Evolutionary conservation across 2,888 invertebrate genomes (phyloP), one percentile per base, ranked within the genome.

Genomic region (Gryllus longicercus): DNA sequence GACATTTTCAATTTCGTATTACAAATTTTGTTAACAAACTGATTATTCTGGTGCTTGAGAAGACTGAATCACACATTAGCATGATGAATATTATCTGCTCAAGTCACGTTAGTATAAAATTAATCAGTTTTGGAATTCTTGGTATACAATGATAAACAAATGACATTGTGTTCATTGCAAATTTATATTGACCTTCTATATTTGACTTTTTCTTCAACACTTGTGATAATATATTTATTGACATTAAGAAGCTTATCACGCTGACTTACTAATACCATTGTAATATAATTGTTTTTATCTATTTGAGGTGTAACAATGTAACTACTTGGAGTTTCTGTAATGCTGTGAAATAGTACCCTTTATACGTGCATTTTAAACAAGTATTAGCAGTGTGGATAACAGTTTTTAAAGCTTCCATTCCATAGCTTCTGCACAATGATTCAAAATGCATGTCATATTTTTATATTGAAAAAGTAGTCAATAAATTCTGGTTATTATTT

Each of bases 221-320:
- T 63, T 63, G 63, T 63, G 63, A 63, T 63, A 63, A 63, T n/a
- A 63, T 63, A n/a, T 63, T 63, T 63, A 63, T 63, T 63, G 63
- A 63, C 63, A 63, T 14, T 63, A 63, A 63, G 63, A n/a, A 63
- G 63, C 63, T 63, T 63, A 14, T 63, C 63, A 63, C n/a, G 14
- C 63, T 63, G 16, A 63, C 63, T 63, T 63, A 63, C 63, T 63
- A 63, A 63, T 63, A 63, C 63, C 63, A 63, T 63, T 63, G 63
- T 63, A 63, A 18, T 18, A 63, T 63, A 63, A 63, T 63, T 63
- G 63, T 63, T 63, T 63, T 63, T 63, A 63, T 63, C 63, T 63
- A 63, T 63, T 63, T 63, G 63, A 63, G 63, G 63, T 63, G 63
- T 63, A 63, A 63, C 63, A 63, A 63, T 63, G 63, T 63, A 63